Evolutionary conservation across 2,888 invertebrate species (phyloP), one percentile per base, ranked within the genome.

Genomic region (Tenthredo notha): DNA sequence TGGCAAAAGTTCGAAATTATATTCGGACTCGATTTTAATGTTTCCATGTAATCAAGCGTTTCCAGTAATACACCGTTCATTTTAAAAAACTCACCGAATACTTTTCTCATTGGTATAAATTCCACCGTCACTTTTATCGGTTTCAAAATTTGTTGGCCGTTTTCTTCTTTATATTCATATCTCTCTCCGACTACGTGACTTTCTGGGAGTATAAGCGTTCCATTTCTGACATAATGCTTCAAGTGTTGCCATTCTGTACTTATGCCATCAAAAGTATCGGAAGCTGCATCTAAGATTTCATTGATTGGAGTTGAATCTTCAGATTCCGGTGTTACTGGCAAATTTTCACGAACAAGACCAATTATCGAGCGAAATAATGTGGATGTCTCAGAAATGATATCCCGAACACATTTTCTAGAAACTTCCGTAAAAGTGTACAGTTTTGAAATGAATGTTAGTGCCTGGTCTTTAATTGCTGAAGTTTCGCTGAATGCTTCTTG

Each of bases 261-360:
- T 25, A 74, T 6, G 10, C 7, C 21, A 40, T 7, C 74, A 74
- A 74, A 74, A 1, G 74, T 18, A 43, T 74, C 74, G 15, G 74
- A 74, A 74, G 21, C 37, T 85, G 54, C 33, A 70, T 70, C 54
- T 33, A 43, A 21, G n/a, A 86, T 43, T 47, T 84, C 65, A 58
- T 72, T 7, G 82, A 82, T 84, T 7, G 80, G 54, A 78, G 70
- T 40, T 43, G 72, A 7, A 74, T 47, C 21, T 65, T 15, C 58
- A 37, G 74, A 15, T 21, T 33, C 15, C 21, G 37, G 33, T n/a
- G 40, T 18, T 74, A 25, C 7, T 25, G 37, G n/a, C 21, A 74
- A 37, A 74, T n/a, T 74, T 18, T 74, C 74, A 40, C 74, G 74
- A 21, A 74, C 40, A 6, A 15, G 15, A 43, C n/a, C 43, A 9